Base-by-base conservation (phyloP, 2,888 invertebrate species). In the Plutella xylostella region DNA sequence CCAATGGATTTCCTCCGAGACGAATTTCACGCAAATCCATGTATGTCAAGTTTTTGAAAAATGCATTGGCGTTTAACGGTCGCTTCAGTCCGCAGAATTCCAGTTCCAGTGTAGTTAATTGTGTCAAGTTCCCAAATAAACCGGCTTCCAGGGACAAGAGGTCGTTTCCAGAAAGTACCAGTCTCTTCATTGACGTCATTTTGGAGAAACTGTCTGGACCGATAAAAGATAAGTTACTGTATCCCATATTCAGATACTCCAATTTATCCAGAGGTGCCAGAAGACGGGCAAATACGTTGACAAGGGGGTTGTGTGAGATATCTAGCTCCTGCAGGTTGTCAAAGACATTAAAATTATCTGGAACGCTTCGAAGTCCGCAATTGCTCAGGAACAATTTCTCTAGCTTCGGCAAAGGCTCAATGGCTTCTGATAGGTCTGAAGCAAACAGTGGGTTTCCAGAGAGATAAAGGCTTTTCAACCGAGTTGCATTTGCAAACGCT, bases 181-280 rank as follows among this genome's bases (percentile, higher is more conserved):
- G 72, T 42, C 85, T 84, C 57, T 87, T 88, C 71, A 91, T 80
- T 9, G 88, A 86, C 1, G 88, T 87, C 89, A 90, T 90, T 59
- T 88, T 87, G 4, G 89, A 85, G 58, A 91, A 91, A 3, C 89
- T 87, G 22, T 87, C 84, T 30, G 88, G 88, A 0, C 88, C 87
- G 45, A 91, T 79, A 51, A 86, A 84, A 0, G 89, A 88, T 2
- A 91, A 72, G 60, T 89, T 87, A 65, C 90, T 90, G 61, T 89
- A 90, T 5, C 90, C 90, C 90, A 91, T 90, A 63, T 91, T 90
- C 3, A 91, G 71, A 57, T 88, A 89, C 63, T 89, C 88, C 25
- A 91, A 68, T 12, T 88, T 88, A 48, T 87, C 86, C 1, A 91
- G 65, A 0, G 90, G 90, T 2, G 88, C 87, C 15, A 90, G 65